Percentiles rank a stretch among this genome's conserved stretches.
Evolutionary conservation across 2,113 vertebrate species (phyloP).

Genomic region (Ranitomeya imitator): DNA sequence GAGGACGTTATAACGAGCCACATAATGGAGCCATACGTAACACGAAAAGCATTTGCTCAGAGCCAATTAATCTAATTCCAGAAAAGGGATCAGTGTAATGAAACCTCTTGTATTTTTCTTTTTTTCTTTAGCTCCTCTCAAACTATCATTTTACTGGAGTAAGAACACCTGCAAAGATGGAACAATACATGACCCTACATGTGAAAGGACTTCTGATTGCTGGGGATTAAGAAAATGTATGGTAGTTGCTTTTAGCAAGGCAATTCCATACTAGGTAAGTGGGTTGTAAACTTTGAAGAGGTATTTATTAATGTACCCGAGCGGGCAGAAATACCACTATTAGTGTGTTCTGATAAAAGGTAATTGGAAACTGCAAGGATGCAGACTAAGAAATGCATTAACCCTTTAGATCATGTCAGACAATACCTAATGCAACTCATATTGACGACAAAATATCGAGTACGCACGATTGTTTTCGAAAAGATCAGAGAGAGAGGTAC

Average conservation of each 20-base stretch:
- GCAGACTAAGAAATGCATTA: not conserved
- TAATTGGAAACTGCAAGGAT: slow-evolving; percentile 26
- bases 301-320: slow-evolving; percentile 42
- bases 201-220: slow-evolving; percentile 48
- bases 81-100: not conserved
- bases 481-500: too few relatives aligned
- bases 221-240: slow-evolving; percentile 36
- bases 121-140: slow-evolving; percentile 15
- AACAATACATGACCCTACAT: slow-evolving; percentile 34
- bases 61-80: slow-evolving; percentile 33
- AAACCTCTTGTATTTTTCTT: slow-evolving; percentile 17
- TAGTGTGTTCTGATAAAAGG: slow-evolving; percentile 8
- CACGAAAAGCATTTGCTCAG: not conserved
- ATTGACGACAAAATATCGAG: not conserved
- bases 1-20: not conserved
- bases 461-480: too few relatives aligned
- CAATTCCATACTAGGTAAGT: slow-evolving; percentile 46
- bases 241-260: slow-evolving; percentile 32
- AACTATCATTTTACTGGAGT: slow-evolving; percentile 41
- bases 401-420: not conserved
- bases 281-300: slow-evolving; percentile 40
- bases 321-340: slow-evolving; percentile 15
- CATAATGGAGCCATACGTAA: not conserved
- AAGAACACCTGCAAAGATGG: slow-evolving; percentile 48
- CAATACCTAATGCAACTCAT: not conserved